Evolutionary conservation across 2,888 invertebrate genomes (phyloP).

Genomic region (Aporophyla nigra): DNA sequence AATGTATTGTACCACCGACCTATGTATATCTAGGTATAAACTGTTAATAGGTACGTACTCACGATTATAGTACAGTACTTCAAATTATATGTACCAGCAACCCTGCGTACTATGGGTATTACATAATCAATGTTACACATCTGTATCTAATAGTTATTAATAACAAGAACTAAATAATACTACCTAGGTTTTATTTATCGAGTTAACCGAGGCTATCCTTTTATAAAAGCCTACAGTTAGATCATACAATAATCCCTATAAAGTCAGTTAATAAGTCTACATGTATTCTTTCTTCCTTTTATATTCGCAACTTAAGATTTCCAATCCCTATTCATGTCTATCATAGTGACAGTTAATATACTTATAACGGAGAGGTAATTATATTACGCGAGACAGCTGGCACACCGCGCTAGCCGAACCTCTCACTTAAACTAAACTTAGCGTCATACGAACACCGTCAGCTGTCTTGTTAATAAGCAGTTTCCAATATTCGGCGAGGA

Average conservation of each 20-base stretch:
- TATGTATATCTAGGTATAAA: neutral
- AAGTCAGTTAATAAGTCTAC: too few relatives aligned
- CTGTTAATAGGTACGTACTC: too few relatives aligned
- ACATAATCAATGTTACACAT: neutral
- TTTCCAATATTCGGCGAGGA: conserved; percentile 34
- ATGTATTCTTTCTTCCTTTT: neutral
- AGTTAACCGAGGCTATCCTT: too few relatives aligned
- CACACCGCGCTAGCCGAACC: conserved; percentile 36
- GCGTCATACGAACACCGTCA: conserved; percentile 39
- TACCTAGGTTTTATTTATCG: neutral
- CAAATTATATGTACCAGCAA: neutral
- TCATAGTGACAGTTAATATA: conserved; percentile 28
- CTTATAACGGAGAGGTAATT: conserved; percentile 40
- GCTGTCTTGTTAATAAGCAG: conserved; percentile 52
- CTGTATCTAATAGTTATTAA: neutral
- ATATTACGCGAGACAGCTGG: conserved; percentile 44
- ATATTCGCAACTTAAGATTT: conserved; percentile 11
- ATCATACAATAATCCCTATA: neutral
- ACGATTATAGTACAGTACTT: neutral
- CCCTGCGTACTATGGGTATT: neutral
- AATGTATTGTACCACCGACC: neutral
- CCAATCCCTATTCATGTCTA: conserved; percentile 16
- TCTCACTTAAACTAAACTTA: conserved; percentile 45
- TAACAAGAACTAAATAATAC: neutral
- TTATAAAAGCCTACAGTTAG: neutral